A percentile compares a stretch with the other conserved stretches of the same genome.
These are phyloP conservation scores for Dusona sp. DNA, from an alignment of 2,888 invertebrate genomes.

Conservation along the genomic window DNA sequence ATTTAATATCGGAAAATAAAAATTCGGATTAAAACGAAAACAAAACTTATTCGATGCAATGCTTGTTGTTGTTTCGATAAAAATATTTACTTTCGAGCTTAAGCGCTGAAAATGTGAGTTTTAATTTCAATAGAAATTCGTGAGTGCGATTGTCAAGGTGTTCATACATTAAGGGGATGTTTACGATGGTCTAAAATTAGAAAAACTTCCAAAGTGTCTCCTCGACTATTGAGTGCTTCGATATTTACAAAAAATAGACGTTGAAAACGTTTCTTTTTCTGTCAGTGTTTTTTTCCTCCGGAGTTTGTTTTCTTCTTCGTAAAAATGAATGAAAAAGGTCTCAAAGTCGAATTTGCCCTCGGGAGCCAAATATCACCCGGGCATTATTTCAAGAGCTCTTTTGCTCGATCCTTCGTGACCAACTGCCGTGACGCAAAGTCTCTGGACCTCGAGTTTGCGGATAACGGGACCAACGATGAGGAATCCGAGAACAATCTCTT, in stretches of 20 bases:
- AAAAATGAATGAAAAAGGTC: conserved; percentile 73
- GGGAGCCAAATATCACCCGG: conserved; percentile 83
- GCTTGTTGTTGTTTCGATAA: not conserved
- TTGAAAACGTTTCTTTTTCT: not conserved
- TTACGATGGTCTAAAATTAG: not conserved
- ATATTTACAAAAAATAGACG: not conserved
- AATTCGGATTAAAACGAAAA: not conserved
- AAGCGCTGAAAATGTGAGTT: not conserved
- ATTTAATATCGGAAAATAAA: not conserved
- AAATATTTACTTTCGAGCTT: not conserved
- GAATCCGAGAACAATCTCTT: conserved; percentile 66
- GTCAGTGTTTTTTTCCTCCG: not conserved
- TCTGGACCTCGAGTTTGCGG: conserved; percentile 81
- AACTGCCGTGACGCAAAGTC: conserved; percentile 83
- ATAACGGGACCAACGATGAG: conserved; percentile 72
- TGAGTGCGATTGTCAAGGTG: not conserved
- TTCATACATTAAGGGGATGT: not conserved
- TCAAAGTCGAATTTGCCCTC: conserved; percentile 80
- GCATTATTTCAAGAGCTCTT: conserved; percentile 86
- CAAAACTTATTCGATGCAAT: not conserved
- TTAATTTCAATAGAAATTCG: not conserved
- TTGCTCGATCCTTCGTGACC: conserved; percentile 86
- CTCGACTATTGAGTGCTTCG: not conserved
- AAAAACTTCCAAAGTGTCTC: not conserved
- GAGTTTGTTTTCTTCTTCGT: not conserved